These are phyloP conservation scores for Sinosuthora webbiana DNA, from an alignment of 2,113 vertebrate genomes.

Conservation along the genomic window DNA sequence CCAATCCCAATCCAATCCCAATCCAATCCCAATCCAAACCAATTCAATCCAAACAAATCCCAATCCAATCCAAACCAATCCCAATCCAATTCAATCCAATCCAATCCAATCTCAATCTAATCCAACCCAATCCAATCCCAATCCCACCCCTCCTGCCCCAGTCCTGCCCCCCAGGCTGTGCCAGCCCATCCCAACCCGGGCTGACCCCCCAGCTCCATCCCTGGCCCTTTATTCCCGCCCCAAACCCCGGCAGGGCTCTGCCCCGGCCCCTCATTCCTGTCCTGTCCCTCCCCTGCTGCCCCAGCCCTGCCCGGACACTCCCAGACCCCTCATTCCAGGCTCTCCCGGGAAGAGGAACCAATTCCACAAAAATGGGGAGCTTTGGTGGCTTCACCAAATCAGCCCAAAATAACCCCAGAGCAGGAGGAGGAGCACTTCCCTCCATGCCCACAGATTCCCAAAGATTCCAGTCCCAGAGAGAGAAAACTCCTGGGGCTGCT, in stretches of 20 bases:
- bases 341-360: too few relatives aligned
- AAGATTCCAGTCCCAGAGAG: not conserved
- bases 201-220: not conserved
- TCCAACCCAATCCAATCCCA: too few relatives aligned
- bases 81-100: too few relatives aligned
- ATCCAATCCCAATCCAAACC: too few relatives aligned
- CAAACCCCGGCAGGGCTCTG: not conserved
- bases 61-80: too few relatives aligned
- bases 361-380: not conserved
- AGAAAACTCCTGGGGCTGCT: not conserved
- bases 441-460: not conserved
- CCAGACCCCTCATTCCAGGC: not conserved
- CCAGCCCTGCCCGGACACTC: not conserved
- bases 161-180: not conserved
- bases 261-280: not conserved
- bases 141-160: too few relatives aligned
- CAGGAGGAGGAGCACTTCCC: not conserved
- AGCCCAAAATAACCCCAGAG: not conserved
- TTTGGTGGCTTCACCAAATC: not conserved
- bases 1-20: too few relatives aligned
- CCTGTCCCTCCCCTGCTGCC: not conserved
- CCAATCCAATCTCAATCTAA: too few relatives aligned
- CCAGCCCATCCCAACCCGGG: not conserved
- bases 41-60: too few relatives aligned
- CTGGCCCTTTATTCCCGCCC: not conserved